Evolutionary conservation across 2,888 invertebrate species (phyloP).

Genomic region (Sisyra terminalis): DNA sequence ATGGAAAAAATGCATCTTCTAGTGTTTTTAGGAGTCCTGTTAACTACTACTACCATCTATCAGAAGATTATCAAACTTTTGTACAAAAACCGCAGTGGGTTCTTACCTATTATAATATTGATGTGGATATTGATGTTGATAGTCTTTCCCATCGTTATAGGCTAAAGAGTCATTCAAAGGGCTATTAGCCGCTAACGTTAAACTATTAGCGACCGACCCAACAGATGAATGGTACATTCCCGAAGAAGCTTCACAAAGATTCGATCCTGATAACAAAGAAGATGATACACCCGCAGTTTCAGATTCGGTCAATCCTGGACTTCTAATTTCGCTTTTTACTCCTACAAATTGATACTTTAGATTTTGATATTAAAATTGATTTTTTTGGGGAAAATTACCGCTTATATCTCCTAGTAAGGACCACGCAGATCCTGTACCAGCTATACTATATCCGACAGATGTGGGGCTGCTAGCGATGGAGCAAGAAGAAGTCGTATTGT

Average conservation of each 20-base stretch:
- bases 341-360: slow-evolving; percentile 18
- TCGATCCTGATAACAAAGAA: too few species aligned
- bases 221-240: slow-evolving; percentile 8
- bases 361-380: not conserved
- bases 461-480: not conserved
- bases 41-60: too few species aligned
- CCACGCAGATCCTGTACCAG: slow-evolving; percentile 1
- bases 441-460: not conserved
- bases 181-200: slow-evolving; percentile 1
- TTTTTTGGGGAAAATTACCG: not conserved
- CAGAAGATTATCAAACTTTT: too few species aligned
- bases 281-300: slow-evolving; percentile 26
- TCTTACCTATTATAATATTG: slow-evolving; percentile 57
- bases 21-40: too few species aligned
- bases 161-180: slow-evolving; percentile 10
- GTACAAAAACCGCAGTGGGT: too few species aligned
- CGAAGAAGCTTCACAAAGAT: slow-evolving; percentile 18
- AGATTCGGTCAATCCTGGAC: slow-evolving; percentile 44
- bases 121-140: slow-evolving; percentile 40
- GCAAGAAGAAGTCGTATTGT: not conserved
- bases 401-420: not conserved
- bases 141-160: slow-evolving; percentile 25
- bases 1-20: too few species aligned
- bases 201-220: slow-evolving; percentile 3
- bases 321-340: slow-evolving; percentile 58